phyloP scores from a whole-genome alignment of 2,113 vertebrate species.

The Bettongia penicillata region DNA sequence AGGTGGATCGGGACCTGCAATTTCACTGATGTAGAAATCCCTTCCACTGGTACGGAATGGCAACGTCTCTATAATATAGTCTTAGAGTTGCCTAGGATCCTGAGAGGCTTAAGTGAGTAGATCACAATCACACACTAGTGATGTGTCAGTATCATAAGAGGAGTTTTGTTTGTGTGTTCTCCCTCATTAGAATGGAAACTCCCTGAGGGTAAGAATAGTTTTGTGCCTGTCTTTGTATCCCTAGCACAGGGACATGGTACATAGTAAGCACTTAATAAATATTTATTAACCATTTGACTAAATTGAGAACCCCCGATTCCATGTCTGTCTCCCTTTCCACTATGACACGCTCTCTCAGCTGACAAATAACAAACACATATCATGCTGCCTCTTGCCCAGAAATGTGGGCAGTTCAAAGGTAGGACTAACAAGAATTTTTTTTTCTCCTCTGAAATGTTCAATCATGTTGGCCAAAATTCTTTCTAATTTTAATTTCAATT shows the following conservation, averaged over 20 bases:
- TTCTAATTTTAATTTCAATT: conserved; percentile 35
- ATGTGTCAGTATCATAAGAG: not conserved
- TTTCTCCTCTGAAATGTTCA: not conserved
- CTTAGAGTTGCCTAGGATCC: not conserved
- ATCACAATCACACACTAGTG: not conserved
- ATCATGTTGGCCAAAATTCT: conserved; percentile 50
- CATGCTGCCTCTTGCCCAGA: not conserved
- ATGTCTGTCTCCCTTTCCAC: not conserved
- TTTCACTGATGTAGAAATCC: not conserved
- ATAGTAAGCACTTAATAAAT: not conserved
- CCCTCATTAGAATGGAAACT: not conserved
- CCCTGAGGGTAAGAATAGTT: not conserved
- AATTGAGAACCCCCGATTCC: not conserved
- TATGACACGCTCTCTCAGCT: not conserved
- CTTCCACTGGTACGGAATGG: not conserved
- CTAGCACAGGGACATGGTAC: not conserved
- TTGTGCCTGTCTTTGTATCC: not conserved
- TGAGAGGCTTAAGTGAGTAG: not conserved
- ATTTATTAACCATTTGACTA: not conserved
- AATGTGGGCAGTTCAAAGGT: not conserved
- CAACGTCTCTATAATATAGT: not conserved
- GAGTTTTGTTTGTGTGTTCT: not conserved
- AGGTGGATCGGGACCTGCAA: not conserved
- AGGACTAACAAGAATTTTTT: not conserved
- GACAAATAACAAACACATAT: not conserved